Percentiles rank a stretch among this genome's conserved stretches.
Conservation (phyloP, 1,140 invertebrate genomes). For the Polyergus mexicanus region DNA sequence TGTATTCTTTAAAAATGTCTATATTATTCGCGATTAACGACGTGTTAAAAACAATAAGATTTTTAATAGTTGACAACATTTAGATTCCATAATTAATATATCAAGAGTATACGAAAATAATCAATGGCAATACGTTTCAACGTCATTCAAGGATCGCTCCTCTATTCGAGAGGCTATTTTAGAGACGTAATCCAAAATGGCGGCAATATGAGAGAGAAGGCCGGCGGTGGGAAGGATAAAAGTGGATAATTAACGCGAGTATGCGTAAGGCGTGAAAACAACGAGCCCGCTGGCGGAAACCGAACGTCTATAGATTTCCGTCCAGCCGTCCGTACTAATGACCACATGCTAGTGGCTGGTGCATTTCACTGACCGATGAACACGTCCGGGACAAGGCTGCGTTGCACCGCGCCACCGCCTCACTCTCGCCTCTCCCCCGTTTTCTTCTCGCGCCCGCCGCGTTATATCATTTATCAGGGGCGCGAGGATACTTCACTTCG, state of each 20-base stretch:
- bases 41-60: neutral
- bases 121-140: slow-evolving; percentile 22
- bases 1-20: too few species aligned
- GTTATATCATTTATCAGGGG: slow-evolving; percentile 37
- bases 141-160: neutral
- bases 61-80: neutral
- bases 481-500: slow-evolving; percentile 8
- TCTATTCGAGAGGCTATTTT: neutral
- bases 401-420: slow-evolving; percentile 34
- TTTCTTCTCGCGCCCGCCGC: slow-evolving; percentile 7
- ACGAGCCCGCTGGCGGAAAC: slow-evolving; percentile 43
- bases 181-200: slow-evolving; percentile 21
- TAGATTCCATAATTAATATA: neutral
- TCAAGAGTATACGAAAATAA: neutral
- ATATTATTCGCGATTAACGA: too few species aligned
- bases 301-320: slow-evolving; percentile 66
- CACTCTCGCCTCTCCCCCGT: neutral
- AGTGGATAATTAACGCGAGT: slow-evolving; percentile 60
- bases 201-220: neutral
- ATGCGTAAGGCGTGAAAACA: slow-evolving; percentile 67
- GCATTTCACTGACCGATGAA: slow-evolving; percentile 72
- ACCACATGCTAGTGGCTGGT: slow-evolving; percentile 61
- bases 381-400: slow-evolving; percentile 60
- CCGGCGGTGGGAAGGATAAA: neutral
- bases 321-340: slow-evolving; percentile 67